phyloP scores from a whole-genome alignment of 2,888 invertebrate genomes.

The Chironomus tentans region DNA sequence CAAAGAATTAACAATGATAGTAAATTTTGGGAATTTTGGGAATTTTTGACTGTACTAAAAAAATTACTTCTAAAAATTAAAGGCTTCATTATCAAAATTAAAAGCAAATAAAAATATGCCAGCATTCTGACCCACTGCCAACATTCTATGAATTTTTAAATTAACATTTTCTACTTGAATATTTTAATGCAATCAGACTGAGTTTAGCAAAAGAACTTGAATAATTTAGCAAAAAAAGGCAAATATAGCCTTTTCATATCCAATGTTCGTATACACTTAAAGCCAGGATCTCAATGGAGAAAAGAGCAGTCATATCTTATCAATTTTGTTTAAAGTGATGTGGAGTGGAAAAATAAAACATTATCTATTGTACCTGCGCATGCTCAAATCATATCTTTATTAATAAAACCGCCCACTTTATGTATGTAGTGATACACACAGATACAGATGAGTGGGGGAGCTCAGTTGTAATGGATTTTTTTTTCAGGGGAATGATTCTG shows the following conservation, averaged over 20 bases:
- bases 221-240: background rate
- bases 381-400: background rate
- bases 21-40: no score
- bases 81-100: no score
- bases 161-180: background rate
- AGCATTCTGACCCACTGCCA: no score
- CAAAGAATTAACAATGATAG: no score
- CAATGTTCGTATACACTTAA: background rate
- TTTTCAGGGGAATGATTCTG: background rate
- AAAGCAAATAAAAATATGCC: no score
- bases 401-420: constrained; percentile 3
- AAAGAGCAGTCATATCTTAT: constrained; percentile 23
- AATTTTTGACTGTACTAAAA: no score
- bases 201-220: background rate
- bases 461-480: background rate
- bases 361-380: constrained; percentile 15
- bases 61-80: no score
- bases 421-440: background rate
- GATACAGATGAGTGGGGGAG: background rate
- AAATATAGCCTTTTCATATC: background rate
- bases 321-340: constrained; percentile 2
- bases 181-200: background rate
- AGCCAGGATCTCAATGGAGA: background rate
- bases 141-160: no score
- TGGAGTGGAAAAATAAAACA: background rate